Evolutionary conservation across 2,888 invertebrate species (phyloP), one percentile per base, ranked within the genome.

Genomic region (Julus scandinavius): DNA sequence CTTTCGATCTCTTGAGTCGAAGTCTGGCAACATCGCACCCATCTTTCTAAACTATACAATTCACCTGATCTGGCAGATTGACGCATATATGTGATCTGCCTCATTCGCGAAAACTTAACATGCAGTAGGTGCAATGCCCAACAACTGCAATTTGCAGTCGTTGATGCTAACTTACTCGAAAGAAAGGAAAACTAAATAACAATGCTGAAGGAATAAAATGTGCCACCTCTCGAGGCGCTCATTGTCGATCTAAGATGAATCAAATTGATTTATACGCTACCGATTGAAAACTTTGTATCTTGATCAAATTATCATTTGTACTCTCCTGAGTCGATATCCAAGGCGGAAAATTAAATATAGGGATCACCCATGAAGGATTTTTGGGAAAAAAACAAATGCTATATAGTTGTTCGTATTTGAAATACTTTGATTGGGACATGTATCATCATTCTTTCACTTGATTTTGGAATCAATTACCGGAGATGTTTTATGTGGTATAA

Each of bases 1-100:
- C 11, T 29, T 29, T 3, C 72, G 29, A 72, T 7, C 20, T 72
- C 72, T 72, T 72, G 72, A 20, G 29, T 72, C 72, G 29, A 72
- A 20, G 11, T 72, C 29, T 72, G 72, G 29, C 72, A 29, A 72
- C 29, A 29, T n/a, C 29, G 72, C 7, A 29, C 72, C 3, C 29
- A 72, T 72, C 29, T 72, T 72, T n/a, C 11, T 29, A 20, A 20
- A 72, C 20, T 29, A 11, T 72, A 29, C 29, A 29, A 72, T 20
- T 72, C 29, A n/a, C 72, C 29, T 72, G 72, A 72, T 72, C 72
- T 72, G 72, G 29, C 72, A 72, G 72, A 29, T 72, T 72, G 6
- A n/a, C 11, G 11, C 20, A 11, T n/a, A 29, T 72, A 29, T 29
- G n/a, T 29, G 72, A 72, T n/a, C 29, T 72, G 72, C 2, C n/a